Percentiles rank a stretch among this genome's conserved stretches.
phyloP scores from a whole-genome alignment of 2,113 vertebrate genomes.

The Illadopsis cleaveri region DNA sequence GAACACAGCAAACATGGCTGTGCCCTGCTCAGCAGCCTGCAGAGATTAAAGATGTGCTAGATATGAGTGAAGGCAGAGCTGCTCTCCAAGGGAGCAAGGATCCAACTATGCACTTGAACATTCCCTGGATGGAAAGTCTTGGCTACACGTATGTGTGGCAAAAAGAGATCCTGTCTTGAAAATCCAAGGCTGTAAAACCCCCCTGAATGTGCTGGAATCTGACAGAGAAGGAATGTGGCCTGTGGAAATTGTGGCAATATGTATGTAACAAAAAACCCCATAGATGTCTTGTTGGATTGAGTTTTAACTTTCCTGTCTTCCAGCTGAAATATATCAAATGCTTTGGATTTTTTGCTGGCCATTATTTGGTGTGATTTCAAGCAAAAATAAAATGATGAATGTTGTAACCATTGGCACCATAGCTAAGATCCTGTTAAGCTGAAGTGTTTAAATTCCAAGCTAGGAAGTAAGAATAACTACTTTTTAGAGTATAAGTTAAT shows the following conservation, averaged over 20 bases:
- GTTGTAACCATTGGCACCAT: neutral
- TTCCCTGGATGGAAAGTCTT: neutral
- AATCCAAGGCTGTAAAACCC: neutral
- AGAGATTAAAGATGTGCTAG: neutral
- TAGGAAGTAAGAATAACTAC: neutral
- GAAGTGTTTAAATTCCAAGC: neutral
- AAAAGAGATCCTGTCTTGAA: neutral
- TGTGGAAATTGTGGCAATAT: neutral
- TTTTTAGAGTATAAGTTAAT: neutral
- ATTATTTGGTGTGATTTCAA: neutral
- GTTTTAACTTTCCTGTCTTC: neutral
- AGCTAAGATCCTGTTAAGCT: neutral
- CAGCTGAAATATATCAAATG: neutral
- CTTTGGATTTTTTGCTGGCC: neutral
- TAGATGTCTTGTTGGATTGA: fast-evolving
- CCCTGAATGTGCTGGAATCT: neutral
- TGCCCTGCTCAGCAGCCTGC: neutral
- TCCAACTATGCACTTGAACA: neutral
- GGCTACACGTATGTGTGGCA: neutral
- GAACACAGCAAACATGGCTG: neutral
- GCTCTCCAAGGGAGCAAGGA: neutral
- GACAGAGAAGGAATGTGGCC: neutral
- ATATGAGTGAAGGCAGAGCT: neutral
- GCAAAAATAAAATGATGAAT: neutral
- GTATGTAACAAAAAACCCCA: neutral